Base-by-base conservation (phyloP, 1,140 invertebrate species). In the Mylabris phalerata region DNA sequence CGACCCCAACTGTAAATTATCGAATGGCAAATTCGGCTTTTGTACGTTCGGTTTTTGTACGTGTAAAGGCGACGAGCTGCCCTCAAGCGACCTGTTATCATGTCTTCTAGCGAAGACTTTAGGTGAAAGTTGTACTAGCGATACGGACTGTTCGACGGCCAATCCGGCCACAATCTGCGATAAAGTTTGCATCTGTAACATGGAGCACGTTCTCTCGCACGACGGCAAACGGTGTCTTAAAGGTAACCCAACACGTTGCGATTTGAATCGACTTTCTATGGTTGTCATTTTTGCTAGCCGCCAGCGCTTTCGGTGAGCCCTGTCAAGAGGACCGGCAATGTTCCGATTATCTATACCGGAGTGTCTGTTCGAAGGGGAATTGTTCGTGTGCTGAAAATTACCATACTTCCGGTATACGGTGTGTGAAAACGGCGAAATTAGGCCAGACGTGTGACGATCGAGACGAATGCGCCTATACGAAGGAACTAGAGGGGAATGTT, bases 251-350 rank as follows among this genome's bases (percentile, higher is more conserved):
- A 19, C 19, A 38, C 19, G 19, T 32, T 7, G 4, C 32, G 32
- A 32, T 32, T 32, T 5, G 4, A 4, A 32, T 7, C 32, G 7
- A 19, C 19, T 19, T 19, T 19, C 19, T 19, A 19, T 19, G 9
- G 11, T 49, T 25, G 32, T 32, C 4, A 19, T 7, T 58, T 27
- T 49, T 60, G 60, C 51, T 41, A 67, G 65, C 60, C 50, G 63
- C 65, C 5, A 65, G 55, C 3, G 41, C 57, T 13, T 67, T 67
- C 48, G 41, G 26, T 40, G 65, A 67, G 6, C 13, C 50, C 5
- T 67, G 66, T 19, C 49, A 61, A 13, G 63, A 63, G 47, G 60
- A 65, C 47, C 59, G 38, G 9, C 65, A 67, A 24, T 67, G 65
- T 39, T 61, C 60, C 9, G 61, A 59, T 44, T 61, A 54, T 57